These are phyloP conservation scores for Xenopus laevis DNA, from an alignment of 2,113 vertebrate genomes.

Conservation along the genomic window DNA sequence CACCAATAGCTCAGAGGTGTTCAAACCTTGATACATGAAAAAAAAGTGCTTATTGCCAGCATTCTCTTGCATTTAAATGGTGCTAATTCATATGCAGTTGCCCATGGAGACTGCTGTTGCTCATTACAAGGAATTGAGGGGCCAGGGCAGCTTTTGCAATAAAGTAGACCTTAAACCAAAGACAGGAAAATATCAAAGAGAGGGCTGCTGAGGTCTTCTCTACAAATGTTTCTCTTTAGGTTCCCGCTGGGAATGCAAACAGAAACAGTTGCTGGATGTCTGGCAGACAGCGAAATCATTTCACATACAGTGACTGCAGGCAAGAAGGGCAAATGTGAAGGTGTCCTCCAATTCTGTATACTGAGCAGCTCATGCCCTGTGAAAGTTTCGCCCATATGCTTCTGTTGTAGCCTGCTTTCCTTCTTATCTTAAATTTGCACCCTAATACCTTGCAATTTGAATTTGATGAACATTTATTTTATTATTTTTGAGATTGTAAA, in stretches of 20 bases:
- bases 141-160: constrained; percentile 26
- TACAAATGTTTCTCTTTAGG: constrained; percentile 39
- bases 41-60: constrained; percentile 6
- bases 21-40: background rate
- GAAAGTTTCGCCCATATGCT: background rate
- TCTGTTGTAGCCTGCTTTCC: background rate
- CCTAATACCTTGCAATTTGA: no score
- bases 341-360: background rate
- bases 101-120: constrained; percentile 28
- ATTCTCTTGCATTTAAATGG: constrained; percentile 28
- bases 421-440: no score
- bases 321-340: constrained; percentile 10
- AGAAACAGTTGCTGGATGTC: constrained; percentile 27
- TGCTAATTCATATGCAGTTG: constrained; percentile 27
- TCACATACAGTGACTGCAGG: constrained; percentile 12
- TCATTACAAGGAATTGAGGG: constrained; percentile 30
- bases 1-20: constrained; percentile 16
- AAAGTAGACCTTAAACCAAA: constrained; percentile 41
- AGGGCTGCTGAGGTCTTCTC: constrained; percentile 28
- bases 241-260: constrained; percentile 38
- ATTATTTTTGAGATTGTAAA: no score
- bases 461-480: no score
- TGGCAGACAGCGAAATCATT: constrained; percentile 16
- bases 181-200: constrained; percentile 37
- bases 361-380: constrained; percentile 4